phyloP scores from a whole-genome alignment of 2,113 vertebrate species.

The Gambusia holbrooki region DNA sequence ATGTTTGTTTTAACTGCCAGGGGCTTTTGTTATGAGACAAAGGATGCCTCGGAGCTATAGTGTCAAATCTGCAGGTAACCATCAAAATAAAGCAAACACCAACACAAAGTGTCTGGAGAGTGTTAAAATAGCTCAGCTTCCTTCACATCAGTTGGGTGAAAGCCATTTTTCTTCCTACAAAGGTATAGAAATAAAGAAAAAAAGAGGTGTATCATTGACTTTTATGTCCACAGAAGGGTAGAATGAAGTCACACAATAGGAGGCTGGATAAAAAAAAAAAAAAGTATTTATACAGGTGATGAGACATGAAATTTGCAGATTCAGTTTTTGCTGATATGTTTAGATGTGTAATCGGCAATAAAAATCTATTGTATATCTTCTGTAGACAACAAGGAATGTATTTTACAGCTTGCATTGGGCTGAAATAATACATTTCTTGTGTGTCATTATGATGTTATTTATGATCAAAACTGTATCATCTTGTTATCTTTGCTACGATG shows the following conservation, averaged over 20 bases:
- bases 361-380: too few relatives aligned
- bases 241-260: background rate
- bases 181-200: background rate
- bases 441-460: background rate
- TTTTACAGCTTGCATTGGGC: background rate
- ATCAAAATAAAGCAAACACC: slow-evolving; percentile 57
- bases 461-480: background rate
- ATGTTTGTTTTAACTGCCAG: slow-evolving; percentile 68
- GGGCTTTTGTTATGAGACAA: slow-evolving; percentile 73
- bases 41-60: slow-evolving; percentile 72
- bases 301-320: background rate
- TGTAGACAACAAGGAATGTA: background rate
- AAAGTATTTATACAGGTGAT: background rate
- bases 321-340: background rate
- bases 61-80: slow-evolving; percentile 71
- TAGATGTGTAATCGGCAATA: background rate
- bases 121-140: slow-evolving; percentile 56
- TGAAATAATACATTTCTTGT: background rate
- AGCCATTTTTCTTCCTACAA: slow-evolving; percentile 8
- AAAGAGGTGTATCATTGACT: background rate
- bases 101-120: slow-evolving; percentile 53
- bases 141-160: slow-evolving; percentile 44
- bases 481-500: too few relatives aligned
- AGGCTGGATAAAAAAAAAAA: background rate
- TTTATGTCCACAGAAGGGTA: background rate